A percentile compares a stretch with the other conserved stretches of the same genome.
Evolutionary conservation across 2,113 vertebrate species (phyloP).

Genomic region (Lethenteron reissneri): DNA sequence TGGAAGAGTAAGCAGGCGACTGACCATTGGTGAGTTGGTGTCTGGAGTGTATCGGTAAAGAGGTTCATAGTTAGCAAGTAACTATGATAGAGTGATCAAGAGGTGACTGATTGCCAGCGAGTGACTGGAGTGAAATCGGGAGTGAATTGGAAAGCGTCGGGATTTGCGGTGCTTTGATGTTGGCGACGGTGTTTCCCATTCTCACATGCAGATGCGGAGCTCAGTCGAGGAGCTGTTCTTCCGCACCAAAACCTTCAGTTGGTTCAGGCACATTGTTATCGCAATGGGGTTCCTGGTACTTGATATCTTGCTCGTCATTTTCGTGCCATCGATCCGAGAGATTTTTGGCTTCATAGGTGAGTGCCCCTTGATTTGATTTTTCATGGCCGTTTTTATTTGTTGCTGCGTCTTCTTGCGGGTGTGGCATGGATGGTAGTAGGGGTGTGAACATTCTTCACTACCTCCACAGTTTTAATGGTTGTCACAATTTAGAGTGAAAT

Average conservation of each 20-base stretch:
- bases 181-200: background rate
- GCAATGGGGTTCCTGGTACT: constrained; percentile 28
- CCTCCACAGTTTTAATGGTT: too few relatives aligned
- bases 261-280: constrained; percentile 22
- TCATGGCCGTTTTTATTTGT: too few relatives aligned
- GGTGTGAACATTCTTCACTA: too few relatives aligned
- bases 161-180: background rate
- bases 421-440: too few relatives aligned
- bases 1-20: too few relatives aligned
- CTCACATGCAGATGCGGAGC: constrained; percentile 27
- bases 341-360: constrained; percentile 41
- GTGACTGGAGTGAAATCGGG: background rate
- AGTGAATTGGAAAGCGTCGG: background rate
- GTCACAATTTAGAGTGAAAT: too few relatives aligned
- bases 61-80: too few relatives aligned
- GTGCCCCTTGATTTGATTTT: too few relatives aligned
- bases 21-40: too few relatives aligned
- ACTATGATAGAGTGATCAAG: background rate
- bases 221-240: constrained; percentile 31
- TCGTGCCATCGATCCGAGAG: constrained; percentile 39
- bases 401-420: too few relatives aligned
- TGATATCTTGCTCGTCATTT: constrained; percentile 35
- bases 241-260: constrained; percentile 31
- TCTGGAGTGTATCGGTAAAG: too few relatives aligned
- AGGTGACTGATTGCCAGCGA: too few relatives aligned